These are phyloP conservation scores for Takifugu bimaculatus DNA, from an alignment of 2,113 vertebrate species.

Conservation along the genomic window DNA sequence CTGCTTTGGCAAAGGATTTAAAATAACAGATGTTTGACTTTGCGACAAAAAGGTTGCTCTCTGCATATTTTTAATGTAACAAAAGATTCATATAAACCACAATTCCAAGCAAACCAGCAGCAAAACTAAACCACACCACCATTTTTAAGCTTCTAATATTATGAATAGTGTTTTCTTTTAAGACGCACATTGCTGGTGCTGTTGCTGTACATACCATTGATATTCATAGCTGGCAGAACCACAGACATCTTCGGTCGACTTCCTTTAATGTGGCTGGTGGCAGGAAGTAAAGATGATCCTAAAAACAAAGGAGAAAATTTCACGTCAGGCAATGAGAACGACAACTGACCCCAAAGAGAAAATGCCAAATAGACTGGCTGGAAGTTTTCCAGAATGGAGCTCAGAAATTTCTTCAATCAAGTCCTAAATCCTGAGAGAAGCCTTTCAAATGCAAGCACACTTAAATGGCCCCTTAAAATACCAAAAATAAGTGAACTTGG, in stretches of 20 bases:
- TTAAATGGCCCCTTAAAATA: not conserved
- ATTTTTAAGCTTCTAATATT: not conserved
- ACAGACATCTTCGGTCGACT: constrained; percentile 95
- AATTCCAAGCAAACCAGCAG: too few species aligned
- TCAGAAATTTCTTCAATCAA: too few species aligned
- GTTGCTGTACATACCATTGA: constrained; percentile 82
- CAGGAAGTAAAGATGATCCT: constrained; percentile 96
- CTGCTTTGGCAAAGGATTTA: not conserved
- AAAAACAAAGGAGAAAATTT: constrained; percentile 53
- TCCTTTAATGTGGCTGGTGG: constrained; percentile 93
- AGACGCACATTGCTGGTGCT: constrained; percentile 1
- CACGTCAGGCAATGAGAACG: constrained; percentile 8
- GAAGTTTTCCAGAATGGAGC: not conserved
- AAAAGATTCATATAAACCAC: too few species aligned
- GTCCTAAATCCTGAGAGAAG: too few species aligned
- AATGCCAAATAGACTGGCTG: not conserved
- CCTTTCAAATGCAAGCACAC: not conserved
- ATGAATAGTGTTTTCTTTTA: not conserved
- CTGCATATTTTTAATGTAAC: not conserved
- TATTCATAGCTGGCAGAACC: constrained; percentile 90
- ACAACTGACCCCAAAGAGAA: not conserved
- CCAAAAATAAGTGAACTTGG: not conserved
- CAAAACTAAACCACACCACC: too few species aligned
- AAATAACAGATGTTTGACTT: not conserved
- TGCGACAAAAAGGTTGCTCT: not conserved